Evolutionary conservation across 2,888 invertebrate species (phyloP).

Genomic region (Chrysodeixis includens): DNA sequence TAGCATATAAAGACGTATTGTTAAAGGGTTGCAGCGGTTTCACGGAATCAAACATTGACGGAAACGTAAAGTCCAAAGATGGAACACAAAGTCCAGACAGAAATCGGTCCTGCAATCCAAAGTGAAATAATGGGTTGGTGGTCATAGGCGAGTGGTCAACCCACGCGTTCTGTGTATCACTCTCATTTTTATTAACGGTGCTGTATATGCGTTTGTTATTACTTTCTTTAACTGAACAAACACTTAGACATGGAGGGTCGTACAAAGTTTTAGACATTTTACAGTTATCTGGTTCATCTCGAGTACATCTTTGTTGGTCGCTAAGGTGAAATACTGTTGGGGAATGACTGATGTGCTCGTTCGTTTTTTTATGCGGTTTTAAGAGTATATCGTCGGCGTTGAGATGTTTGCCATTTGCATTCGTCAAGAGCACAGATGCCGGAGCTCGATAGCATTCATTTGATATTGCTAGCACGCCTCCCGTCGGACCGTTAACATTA

Average conservation of each 20-base stretch:
- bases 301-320: slow-evolving; percentile 52
- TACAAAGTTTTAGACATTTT: slow-evolving; percentile 46
- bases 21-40: slow-evolving; percentile 26
- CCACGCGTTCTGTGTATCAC: slow-evolving; percentile 34
- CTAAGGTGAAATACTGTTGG: slow-evolving; percentile 57
- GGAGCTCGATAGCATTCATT: slow-evolving; percentile 80
- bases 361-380: slow-evolving; percentile 64
- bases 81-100: slow-evolving; percentile 43
- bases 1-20: slow-evolving; percentile 17
- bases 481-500: slow-evolving; percentile 82
- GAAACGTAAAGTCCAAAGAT: slow-evolving; percentile 55
- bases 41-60: slow-evolving; percentile 42
- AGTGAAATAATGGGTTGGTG: slow-evolving; percentile 35
- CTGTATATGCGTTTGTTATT: slow-evolving; percentile 18
- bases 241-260: slow-evolving; percentile 37
- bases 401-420: slow-evolving; percentile 81
- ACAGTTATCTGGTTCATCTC: slow-evolving; percentile 54
- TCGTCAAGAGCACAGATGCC: slow-evolving; percentile 81
- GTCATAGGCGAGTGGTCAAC: slow-evolving; percentile 26
- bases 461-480: slow-evolving; percentile 84
- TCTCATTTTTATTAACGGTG: slow-evolving; percentile 18
- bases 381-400: slow-evolving; percentile 65
- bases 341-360: slow-evolving; percentile 59
- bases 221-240: slow-evolving; percentile 33
- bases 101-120: slow-evolving; percentile 44